Percentiles rank a stretch among this genome's conserved stretches.
These are phyloP conservation scores for Cephalotes varians DNA, from an alignment of 2,888 invertebrate genomes.

Conservation along the genomic window DNA sequence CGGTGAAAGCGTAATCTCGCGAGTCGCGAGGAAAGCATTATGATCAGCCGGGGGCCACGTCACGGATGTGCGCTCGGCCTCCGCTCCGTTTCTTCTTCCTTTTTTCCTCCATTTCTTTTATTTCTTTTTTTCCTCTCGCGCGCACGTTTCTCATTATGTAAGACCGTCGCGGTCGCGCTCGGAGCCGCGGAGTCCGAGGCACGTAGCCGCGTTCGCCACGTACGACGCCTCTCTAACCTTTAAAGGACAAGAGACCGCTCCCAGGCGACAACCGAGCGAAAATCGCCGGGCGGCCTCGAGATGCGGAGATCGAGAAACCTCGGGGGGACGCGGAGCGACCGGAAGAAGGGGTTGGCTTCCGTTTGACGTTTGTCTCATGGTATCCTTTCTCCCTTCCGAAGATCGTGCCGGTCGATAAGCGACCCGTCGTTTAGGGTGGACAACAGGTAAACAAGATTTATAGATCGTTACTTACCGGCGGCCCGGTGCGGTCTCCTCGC, in stretches of 20 bases:
- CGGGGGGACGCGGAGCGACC: not conserved
- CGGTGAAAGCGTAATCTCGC: conserved; percentile 25
- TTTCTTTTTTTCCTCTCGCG: conserved; percentile 59
- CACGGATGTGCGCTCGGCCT: not conserved
- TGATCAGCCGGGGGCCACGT: not conserved
- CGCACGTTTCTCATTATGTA: conserved; percentile 68
- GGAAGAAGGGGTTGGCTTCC: not conserved
- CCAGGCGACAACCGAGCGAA: conserved; percentile 22
- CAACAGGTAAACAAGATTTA: conserved; percentile 49
- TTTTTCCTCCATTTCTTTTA: not conserved
- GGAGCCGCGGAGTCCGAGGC: conserved; percentile 22
- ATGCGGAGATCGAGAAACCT: not conserved
- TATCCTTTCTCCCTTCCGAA: not conserved
- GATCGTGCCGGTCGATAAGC: conserved; percentile 27
- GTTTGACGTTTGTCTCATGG: not conserved
- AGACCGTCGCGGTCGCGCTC: conserved; percentile 49
- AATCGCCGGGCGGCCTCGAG: not conserved
- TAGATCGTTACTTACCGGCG: conserved; percentile 88
- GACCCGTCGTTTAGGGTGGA: not conserved
- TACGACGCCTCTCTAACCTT: conserved; percentile 70
- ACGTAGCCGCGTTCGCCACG: conserved; percentile 55
- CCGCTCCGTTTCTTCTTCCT: not conserved
- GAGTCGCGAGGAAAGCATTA: not conserved
- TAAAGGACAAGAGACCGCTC: conserved; percentile 73
- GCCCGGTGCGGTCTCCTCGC: conserved; percentile 89